Conservation (phyloP, 2,797 vertebrate genomes). For the Hypotaenidia philippensis region DNA sequence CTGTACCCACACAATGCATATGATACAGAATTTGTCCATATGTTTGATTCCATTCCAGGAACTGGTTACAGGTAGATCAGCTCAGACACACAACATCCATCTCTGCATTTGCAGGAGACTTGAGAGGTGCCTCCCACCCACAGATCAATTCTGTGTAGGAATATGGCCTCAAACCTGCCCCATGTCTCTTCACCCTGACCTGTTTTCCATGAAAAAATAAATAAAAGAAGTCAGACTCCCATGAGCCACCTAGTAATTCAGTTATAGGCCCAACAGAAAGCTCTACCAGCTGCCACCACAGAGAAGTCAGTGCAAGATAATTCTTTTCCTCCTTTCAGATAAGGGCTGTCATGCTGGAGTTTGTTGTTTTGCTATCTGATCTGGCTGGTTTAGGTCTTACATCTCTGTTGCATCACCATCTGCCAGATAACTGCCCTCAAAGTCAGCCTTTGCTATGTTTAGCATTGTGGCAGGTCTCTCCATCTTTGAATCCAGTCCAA, state of each 20-base stretch:
- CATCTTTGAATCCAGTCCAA: neutral
- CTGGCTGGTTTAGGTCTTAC: neutral
- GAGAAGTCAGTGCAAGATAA: neutral
- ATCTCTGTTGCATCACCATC: neutral
- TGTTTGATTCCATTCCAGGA: neutral
- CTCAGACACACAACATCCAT: neutral
- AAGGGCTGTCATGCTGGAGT: neutral
- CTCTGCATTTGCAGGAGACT: neutral
- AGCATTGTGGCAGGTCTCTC: neutral
- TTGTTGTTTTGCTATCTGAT: neutral
- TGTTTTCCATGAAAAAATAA: neutral
- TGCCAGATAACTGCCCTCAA: neutral
- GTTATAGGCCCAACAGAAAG: neutral
- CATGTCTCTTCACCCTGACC: neutral
- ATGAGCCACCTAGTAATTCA: neutral
- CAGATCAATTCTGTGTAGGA: neutral
- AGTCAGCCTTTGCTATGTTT: neutral
- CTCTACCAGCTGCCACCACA: neutral
- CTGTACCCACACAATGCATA: fast-evolving
- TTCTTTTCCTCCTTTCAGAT: constrained; percentile 8
- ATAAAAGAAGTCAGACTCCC: neutral
- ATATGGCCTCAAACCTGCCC: neutral
- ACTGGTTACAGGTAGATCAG: neutral
- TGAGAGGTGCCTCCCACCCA: constrained; percentile 1
- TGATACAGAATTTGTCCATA: neutral